Conservation (phyloP, 2,888 invertebrate species). For the Thumatha senex region DNA sequence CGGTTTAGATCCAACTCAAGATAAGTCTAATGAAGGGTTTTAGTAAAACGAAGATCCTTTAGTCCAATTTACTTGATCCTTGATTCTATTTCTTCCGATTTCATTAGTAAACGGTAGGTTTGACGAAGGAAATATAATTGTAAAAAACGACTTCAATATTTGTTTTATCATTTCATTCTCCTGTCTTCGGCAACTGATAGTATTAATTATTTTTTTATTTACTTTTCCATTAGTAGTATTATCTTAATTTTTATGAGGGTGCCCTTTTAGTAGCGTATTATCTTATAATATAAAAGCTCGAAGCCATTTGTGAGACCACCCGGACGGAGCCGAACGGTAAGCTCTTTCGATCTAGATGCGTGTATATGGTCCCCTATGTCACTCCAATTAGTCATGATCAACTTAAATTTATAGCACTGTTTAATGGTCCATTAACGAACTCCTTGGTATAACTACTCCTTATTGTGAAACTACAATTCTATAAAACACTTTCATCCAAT, state of each 20-base stretch:
- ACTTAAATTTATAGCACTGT: conserved; percentile 77
- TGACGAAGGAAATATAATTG: conserved; percentile 30
- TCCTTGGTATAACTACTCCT: conserved; percentile 69
- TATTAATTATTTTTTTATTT: conserved; percentile 55
- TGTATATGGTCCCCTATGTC: conserved; percentile 55
- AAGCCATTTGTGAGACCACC: conserved; percentile 68
- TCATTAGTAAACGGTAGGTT: conserved; percentile 18
- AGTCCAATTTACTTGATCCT: conserved; percentile 60
- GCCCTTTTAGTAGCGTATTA: conserved; percentile 64
- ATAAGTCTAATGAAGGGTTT: conserved; percentile 78
- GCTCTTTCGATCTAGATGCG: conserved; percentile 41
- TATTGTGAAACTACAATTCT: conserved; percentile 64
- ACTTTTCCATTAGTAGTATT: conserved; percentile 54
- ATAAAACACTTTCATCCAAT: conserved; percentile 75
- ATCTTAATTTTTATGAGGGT: conserved; percentile 73
- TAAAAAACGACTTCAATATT: conserved; percentile 35
- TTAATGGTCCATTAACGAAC: conserved; percentile 75
- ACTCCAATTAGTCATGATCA: conserved; percentile 80
- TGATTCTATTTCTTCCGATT: conserved; percentile 46
- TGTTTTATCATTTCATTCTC: conserved; percentile 40
- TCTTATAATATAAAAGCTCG: conserved; percentile 58
- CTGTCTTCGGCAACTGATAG: conserved; percentile 50
- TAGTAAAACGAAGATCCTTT: conserved; percentile 63
- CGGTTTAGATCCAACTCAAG: conserved; percentile 67
- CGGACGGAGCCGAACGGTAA: conserved; percentile 52